Evolutionary conservation across 2,888 invertebrate genomes (phyloP).

Genomic region (Drosophila pseudotalamancana): DNA sequence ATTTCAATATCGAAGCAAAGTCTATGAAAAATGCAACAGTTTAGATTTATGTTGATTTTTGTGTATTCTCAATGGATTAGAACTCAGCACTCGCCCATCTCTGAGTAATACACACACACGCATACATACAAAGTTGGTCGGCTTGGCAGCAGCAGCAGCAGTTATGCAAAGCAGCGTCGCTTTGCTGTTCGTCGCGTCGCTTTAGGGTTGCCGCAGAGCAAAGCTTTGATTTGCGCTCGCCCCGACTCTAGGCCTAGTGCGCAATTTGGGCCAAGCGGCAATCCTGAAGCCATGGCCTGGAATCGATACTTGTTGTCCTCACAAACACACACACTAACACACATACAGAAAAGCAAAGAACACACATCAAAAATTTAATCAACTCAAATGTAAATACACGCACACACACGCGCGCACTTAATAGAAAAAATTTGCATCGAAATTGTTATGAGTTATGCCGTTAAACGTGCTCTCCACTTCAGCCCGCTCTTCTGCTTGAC

Average conservation of each 20-base stretch:
- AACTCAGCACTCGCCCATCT: constrained; percentile 11
- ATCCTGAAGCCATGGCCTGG: constrained; percentile 61
- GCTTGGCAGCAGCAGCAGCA: constrained; percentile 52
- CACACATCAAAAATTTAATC: constrained; percentile 67
- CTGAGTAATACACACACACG: constrained; percentile 26
- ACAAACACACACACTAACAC: constrained; percentile 26
- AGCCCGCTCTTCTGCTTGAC: constrained; percentile 12
- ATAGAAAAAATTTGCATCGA: constrained; percentile 71
- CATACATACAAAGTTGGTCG: constrained; percentile 32
- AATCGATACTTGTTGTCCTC: constrained; percentile 75
- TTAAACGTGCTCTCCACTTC: constrained; percentile 42
- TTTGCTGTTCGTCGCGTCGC: constrained; percentile 29
- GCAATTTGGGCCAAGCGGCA: constrained; percentile 50
- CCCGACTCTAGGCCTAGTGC: constrained; percentile 45
- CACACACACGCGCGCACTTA: constrained; percentile 15
- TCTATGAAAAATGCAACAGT: background rate
- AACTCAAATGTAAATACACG: constrained; percentile 64
- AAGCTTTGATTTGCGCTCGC: constrained; percentile 55
- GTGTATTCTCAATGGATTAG: background rate
- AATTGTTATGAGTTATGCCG: constrained; percentile 75
- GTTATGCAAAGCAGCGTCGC: constrained; percentile 63
- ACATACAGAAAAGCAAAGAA: background rate
- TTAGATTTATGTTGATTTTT: background rate
- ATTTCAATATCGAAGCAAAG: too few species aligned
- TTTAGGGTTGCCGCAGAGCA: constrained; percentile 61